phyloP scores from a whole-genome alignment of 2,888 invertebrate species.

The Heliconius cydno region DNA sequence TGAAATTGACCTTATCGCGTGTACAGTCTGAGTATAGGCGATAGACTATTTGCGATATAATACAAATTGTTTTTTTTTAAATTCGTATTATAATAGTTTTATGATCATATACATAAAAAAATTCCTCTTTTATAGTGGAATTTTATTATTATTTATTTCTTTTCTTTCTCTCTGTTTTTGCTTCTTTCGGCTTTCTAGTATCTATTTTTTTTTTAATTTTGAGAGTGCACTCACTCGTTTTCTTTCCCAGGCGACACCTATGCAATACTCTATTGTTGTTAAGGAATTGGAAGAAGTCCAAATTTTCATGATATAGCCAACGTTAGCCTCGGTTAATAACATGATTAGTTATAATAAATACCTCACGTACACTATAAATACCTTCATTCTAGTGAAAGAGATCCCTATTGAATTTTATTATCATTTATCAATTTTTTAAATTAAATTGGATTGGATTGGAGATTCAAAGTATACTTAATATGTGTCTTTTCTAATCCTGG shows the following conservation, averaged over 20 bases:
- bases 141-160: neutral
- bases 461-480: neutral
- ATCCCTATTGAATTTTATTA: neutral
- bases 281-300: too few species aligned
- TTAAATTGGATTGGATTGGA: neutral
- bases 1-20: conserved; percentile 34
- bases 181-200: too few species aligned
- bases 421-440: too few species aligned
- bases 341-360: neutral
- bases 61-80: neutral
- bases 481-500: too few species aligned
- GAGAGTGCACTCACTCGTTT: neutral
- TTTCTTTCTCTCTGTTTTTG: neutral
- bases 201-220: neutral
- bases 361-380: neutral
- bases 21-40: conserved; percentile 9
- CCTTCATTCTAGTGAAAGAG: neutral
- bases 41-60: neutral
- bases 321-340: neutral
- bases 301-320: too few species aligned
- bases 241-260: neutral
- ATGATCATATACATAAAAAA: neutral
- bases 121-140: neutral
- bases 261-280: too few species aligned
- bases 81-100: neutral